Conservation (phyloP, 2,888 invertebrate species). For the Epinotia nisella region DNA sequence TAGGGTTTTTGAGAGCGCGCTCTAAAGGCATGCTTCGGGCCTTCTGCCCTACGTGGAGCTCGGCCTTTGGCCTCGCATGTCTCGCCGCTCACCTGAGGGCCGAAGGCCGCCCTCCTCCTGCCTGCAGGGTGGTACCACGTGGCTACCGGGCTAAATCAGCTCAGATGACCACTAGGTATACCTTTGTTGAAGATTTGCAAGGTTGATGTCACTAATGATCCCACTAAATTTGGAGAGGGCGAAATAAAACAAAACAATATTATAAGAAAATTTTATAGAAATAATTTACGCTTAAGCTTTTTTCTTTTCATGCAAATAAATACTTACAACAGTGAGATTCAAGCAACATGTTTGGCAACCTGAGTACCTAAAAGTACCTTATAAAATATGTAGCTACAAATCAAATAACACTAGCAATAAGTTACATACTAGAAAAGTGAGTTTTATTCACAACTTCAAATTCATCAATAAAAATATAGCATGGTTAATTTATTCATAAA, state of each 20-base stretch:
- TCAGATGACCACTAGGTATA: too few species aligned
- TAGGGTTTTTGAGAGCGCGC: too few species aligned
- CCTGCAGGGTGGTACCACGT: too few species aligned
- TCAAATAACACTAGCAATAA: conserved; percentile 42
- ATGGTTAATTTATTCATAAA: conserved; percentile 22
- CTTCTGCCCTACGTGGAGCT: too few species aligned
- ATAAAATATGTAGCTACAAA: conserved; percentile 44
- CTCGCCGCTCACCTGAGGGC: too few species aligned
- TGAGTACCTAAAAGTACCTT: conserved; percentile 55
- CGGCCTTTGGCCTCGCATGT: too few species aligned
- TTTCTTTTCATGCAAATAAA: conserved; percentile 79
- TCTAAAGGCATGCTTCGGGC: too few species aligned
- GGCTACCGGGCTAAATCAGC: too few species aligned
- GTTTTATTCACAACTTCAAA: conserved; percentile 36
- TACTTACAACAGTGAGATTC: conserved; percentile 74
- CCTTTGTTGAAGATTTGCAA: too few species aligned
- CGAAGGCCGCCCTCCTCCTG: too few species aligned
- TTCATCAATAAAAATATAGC: conserved; percentile 41
- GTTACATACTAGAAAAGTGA: conserved; percentile 36
- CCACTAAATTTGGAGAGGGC: background rate
- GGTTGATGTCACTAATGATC: too few species aligned
- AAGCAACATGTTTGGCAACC: conserved; percentile 75
- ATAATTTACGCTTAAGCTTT: conserved; percentile 79
- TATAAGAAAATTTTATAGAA: conserved; percentile 57
- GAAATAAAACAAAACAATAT: conserved; percentile 50